phyloP scores from a whole-genome alignment of 2,888 invertebrate genomes.

The Noctua pronuba region DNA sequence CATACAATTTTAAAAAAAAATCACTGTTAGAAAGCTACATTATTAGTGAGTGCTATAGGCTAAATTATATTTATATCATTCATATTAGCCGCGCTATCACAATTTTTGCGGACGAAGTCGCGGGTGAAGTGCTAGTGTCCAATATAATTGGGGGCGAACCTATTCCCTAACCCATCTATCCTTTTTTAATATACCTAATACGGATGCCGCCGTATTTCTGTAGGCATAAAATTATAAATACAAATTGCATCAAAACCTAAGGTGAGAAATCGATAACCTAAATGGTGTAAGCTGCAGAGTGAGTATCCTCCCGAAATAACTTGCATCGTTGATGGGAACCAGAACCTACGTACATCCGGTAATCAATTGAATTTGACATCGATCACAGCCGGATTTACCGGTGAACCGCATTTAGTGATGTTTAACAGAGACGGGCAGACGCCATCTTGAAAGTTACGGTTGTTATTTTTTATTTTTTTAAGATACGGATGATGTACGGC shows the following conservation, averaged over 20 bases:
- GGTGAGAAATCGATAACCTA: constrained; percentile 28
- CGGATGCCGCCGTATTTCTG: not conserved
- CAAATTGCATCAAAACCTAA: constrained; percentile 33
- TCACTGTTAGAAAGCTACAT: too few relatives aligned
- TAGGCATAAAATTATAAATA: constrained; percentile 17
- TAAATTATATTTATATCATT: too few relatives aligned
- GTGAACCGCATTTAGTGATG: constrained; percentile 38
- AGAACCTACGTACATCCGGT: constrained; percentile 54
- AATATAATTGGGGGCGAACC: not conserved
- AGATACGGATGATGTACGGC: not conserved
- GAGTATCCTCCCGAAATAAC: constrained; percentile 39
- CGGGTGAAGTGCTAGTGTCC: not conserved
- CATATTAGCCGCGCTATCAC: too few relatives aligned
- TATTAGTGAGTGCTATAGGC: too few relatives aligned
- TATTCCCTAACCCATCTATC: not conserved
- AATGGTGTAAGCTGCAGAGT: constrained; percentile 27
- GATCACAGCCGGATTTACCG: constrained; percentile 43
- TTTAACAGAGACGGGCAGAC: constrained; percentile 31
- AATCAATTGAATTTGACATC: constrained; percentile 61
- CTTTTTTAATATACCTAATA: not conserved
- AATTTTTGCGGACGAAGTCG: too few relatives aligned
- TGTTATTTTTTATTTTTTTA: constrained; percentile 10
- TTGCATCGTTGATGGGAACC: constrained; percentile 46
- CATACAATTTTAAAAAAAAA: too few relatives aligned
- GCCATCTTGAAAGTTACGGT: constrained; percentile 7